Conservation (phyloP, 2,113 vertebrate species). For the Antennarius striatus region DNA sequence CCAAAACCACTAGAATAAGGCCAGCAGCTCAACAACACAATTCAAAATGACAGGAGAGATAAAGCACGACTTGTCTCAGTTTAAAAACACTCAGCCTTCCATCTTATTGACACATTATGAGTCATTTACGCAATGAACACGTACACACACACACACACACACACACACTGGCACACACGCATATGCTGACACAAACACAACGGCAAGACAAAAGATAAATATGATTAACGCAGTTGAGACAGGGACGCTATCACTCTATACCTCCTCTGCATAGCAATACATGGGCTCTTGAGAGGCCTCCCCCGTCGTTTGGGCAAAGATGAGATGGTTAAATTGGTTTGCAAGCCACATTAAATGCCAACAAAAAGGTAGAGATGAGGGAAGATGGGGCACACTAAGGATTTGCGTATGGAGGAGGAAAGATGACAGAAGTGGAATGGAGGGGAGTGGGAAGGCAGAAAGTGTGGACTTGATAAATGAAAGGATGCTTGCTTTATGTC, state of each 20-base stretch:
- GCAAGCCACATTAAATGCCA: slow-evolving; percentile 94
- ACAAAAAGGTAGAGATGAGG: slow-evolving; percentile 80
- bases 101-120: slow-evolving; percentile 91
- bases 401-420: slow-evolving; percentile 52
- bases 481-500: slow-evolving; percentile 50
- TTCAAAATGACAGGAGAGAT: slow-evolving; percentile 82
- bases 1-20: slow-evolving; percentile 1
- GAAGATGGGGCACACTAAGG: slow-evolving; percentile 71
- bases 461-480: slow-evolving; percentile 95
- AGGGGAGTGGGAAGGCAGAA: slow-evolving; percentile 79
- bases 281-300: slow-evolving; percentile 87
- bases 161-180: slow-evolving; percentile 46
- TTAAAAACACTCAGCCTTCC: slow-evolving; percentile 85
- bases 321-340: slow-evolving; percentile 97
- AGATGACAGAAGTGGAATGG: slow-evolving; percentile 75
- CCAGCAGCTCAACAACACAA: slow-evolving; percentile 64
- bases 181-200: slow-evolving; percentile 86
- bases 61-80: slow-evolving; percentile 88
- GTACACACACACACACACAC: slow-evolving; percentile 12
- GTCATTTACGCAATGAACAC: slow-evolving; percentile 82
- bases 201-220: slow-evolving; percentile 84
- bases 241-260: slow-evolving; percentile 84
- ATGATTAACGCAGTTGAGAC: slow-evolving; percentile 95
- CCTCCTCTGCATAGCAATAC: slow-evolving; percentile 89
- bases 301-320: slow-evolving; percentile 90